phyloP scores from a whole-genome alignment of 1,140 invertebrate genomes.

The Heliconius eleuchia region DNA sequence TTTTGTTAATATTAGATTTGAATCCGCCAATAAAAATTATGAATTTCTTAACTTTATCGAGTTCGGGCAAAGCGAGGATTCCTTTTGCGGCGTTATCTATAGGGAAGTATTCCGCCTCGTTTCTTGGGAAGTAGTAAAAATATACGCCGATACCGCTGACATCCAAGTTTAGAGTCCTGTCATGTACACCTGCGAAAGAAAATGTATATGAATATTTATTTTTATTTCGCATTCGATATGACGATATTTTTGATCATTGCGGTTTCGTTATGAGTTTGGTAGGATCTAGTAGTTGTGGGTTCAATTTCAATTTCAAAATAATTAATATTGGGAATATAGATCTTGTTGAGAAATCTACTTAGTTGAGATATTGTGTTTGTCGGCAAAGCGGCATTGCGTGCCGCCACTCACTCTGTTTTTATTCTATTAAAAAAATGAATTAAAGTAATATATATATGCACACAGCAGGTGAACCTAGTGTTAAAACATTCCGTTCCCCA shows the following conservation, averaged over 20 bases:
- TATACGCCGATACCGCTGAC: slow-evolving; percentile 64
- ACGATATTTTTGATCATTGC: background rate
- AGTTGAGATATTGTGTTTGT: too few relatives aligned
- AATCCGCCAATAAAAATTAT: slow-evolving; percentile 72
- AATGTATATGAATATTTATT: slow-evolving; percentile 11
- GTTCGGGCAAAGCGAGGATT: slow-evolving; percentile 50
- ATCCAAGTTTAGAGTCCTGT: slow-evolving; percentile 57
- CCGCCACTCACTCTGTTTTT: too few relatives aligned
- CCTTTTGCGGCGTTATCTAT: slow-evolving; percentile 57
- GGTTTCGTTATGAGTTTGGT: background rate
- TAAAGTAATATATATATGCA: too few relatives aligned
- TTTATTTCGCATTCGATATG: background rate
- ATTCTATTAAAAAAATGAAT: too few relatives aligned
- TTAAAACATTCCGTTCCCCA: too few relatives aligned
- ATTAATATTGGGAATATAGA: too few relatives aligned
- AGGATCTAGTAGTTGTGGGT: background rate
- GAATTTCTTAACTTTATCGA: slow-evolving; percentile 66
- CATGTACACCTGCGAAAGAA: slow-evolving; percentile 63
- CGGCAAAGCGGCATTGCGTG: too few relatives aligned
- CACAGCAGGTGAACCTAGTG: too few relatives aligned
- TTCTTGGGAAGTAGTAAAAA: slow-evolving; percentile 66
- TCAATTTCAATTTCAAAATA: background rate
- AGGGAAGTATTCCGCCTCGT: slow-evolving; percentile 50
- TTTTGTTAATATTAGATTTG: slow-evolving; percentile 68
- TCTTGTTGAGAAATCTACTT: too few relatives aligned